Evolutionary conservation across 2,888 invertebrate genomes (phyloP).

Genomic region (Eupeodes luniger): DNA sequence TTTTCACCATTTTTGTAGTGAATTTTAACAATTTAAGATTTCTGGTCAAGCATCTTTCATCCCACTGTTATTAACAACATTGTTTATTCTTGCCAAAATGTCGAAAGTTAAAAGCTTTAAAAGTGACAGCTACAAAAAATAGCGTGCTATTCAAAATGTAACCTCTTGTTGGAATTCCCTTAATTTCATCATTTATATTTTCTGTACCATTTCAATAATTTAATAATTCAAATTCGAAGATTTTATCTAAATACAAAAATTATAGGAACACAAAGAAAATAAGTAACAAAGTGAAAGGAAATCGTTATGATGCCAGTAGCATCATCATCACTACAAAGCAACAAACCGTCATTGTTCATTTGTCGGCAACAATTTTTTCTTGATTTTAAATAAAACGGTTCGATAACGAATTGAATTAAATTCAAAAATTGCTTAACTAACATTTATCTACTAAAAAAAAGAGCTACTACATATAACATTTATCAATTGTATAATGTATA

Average conservation of each 20-base stretch:
- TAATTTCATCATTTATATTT: too few relatives aligned
- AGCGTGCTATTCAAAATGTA: too few relatives aligned
- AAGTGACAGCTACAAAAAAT: too few relatives aligned
- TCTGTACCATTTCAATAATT: too few relatives aligned
- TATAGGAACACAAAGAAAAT: neutral
- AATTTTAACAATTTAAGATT: too few relatives aligned
- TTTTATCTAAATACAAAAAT: neutral
- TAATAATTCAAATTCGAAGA: neutral
- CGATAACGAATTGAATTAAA: constrained; percentile 36
- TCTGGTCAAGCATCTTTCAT: too few relatives aligned
- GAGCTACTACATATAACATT: constrained; percentile 14
- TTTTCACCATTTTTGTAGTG: too few relatives aligned
- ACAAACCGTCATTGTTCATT: neutral
- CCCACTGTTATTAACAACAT: too few relatives aligned
- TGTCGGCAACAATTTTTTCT: neutral
- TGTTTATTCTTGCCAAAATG: too few relatives aligned
- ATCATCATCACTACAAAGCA: neutral
- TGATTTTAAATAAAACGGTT: constrained; percentile 5
- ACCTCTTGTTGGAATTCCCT: too few relatives aligned
- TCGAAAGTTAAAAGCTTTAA: too few relatives aligned
- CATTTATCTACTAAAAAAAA: neutral
- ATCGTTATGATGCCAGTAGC: neutral
- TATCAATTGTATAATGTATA: constrained; percentile 15
- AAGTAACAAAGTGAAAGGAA: constrained; percentile 28
- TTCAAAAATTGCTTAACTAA: constrained; percentile 40